Evolutionary conservation across 2,888 invertebrate genomes (phyloP).

Genomic region (Acleris emargana): DNA sequence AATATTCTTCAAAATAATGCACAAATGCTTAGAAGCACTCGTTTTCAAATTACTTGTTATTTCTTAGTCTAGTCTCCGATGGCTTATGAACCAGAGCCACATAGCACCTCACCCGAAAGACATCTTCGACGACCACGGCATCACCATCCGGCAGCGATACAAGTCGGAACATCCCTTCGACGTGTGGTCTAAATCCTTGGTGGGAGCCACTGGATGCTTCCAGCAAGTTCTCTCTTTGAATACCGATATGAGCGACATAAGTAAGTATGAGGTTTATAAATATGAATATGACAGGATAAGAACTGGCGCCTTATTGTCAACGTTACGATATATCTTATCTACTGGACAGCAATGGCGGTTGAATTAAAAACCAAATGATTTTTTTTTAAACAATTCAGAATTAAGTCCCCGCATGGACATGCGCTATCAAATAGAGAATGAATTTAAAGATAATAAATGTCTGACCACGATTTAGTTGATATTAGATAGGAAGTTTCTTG

Average conservation of each 20-base stretch:
- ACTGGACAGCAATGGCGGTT: too few relatives aligned
- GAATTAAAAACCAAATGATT: too few relatives aligned
- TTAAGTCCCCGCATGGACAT: too few relatives aligned
- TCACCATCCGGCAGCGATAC: constrained; percentile 65
- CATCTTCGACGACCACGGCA: constrained; percentile 47
- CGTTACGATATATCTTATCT: too few relatives aligned
- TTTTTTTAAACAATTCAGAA: too few relatives aligned
- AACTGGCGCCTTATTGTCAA: not conserved
- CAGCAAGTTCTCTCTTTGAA: constrained; percentile 67
- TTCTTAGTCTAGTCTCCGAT: constrained; percentile 64
- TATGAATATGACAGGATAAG: too few relatives aligned
- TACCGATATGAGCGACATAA: constrained; percentile 58
- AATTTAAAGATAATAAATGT: too few relatives aligned
- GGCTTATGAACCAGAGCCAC: constrained; percentile 65
- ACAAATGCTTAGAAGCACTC: too few relatives aligned
- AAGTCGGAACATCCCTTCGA: constrained; percentile 66
- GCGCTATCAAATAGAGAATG: too few relatives aligned
- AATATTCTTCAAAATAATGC: too few relatives aligned
- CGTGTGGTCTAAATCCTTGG: constrained; percentile 68
- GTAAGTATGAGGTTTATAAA: constrained; percentile 48
- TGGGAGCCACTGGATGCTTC: constrained; percentile 65
- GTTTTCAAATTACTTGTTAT: not conserved
- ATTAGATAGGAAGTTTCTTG: too few relatives aligned
- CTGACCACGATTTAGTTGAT: too few relatives aligned
- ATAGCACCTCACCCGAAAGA: constrained; percentile 44